These are phyloP conservation scores for Cerastoderma edule DNA, from an alignment of 2,888 invertebrate species.

Conservation along the genomic window DNA sequence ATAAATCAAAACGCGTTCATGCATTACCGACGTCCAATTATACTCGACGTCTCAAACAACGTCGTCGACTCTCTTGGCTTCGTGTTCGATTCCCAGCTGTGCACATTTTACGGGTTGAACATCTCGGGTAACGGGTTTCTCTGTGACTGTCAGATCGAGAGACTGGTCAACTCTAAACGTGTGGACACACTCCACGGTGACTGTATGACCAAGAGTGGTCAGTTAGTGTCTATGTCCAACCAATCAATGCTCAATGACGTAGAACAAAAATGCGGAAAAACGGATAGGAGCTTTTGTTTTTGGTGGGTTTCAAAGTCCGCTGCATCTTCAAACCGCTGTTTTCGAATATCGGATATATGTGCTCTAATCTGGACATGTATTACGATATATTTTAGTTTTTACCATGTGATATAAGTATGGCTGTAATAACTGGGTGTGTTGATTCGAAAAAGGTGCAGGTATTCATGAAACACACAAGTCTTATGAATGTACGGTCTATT, in stretches of 20 bases:
- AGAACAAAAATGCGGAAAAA: slow-evolving; percentile 38
- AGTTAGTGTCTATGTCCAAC: slow-evolving; percentile 31
- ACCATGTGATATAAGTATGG: no score
- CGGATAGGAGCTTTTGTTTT: slow-evolving; percentile 41
- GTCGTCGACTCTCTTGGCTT: slow-evolving; percentile 46
- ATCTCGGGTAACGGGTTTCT: slow-evolving; percentile 54
- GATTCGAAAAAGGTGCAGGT: no score
- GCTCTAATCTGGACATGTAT: no score
- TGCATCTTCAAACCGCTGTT: not conserved
- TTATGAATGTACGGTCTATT: no score
- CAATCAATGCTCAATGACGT: slow-evolving; percentile 24
- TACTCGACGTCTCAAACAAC: slow-evolving; percentile 49
- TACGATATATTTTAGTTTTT: no score
- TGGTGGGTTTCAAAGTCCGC: slow-evolving; percentile 51
- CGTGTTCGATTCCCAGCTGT: slow-evolving; percentile 47
- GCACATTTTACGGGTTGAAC: slow-evolving; percentile 52
- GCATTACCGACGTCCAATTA: slow-evolving; percentile 39
- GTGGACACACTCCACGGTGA: slow-evolving; percentile 38
- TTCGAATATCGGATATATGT: no score
- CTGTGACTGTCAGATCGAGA: slow-evolving; percentile 59
- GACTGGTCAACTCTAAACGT: slow-evolving; percentile 42
- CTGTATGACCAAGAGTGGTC: slow-evolving; percentile 36
- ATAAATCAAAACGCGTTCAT: slow-evolving; percentile 51
- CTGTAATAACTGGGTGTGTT: no score
- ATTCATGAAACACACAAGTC: no score